Evolutionary conservation across 2,797 vertebrate genomes (phyloP).

Genomic region (Euphonia xanthogaster): DNA sequence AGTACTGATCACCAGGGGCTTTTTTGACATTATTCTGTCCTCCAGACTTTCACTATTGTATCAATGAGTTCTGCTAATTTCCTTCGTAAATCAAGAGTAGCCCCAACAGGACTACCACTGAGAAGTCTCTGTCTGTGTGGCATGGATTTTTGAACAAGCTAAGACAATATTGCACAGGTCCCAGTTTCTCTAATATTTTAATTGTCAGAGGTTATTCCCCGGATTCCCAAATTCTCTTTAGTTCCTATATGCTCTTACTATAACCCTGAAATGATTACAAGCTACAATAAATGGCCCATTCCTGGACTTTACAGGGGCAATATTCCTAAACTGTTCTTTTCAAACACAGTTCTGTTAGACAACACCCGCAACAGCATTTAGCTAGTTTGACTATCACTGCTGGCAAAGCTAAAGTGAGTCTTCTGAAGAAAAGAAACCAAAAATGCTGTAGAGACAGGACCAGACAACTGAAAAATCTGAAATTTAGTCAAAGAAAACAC

Average conservation of each 20-base stretch:
- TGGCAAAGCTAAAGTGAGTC: neutral
- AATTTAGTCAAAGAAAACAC: neutral
- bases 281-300: neutral
- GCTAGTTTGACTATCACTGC: neutral
- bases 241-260: neutral
- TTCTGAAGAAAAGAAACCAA: neutral
- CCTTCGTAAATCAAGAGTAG: neutral
- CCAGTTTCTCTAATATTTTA: neutral
- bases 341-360: accelerated
- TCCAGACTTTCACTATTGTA: neutral
- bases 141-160: neutral
- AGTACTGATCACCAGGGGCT: neutral
- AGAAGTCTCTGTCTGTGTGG: neutral
- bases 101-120: neutral
- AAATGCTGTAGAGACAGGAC: neutral
- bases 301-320: neutral
- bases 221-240: neutral
- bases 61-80: neutral
- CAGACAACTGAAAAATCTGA: neutral
- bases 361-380: neutral
- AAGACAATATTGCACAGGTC: neutral
- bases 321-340: neutral
- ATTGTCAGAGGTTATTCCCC: neutral
- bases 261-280: neutral
- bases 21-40: neutral